Conservation (phyloP, 2,797 vertebrate genomes). For the Crypturellus tataupa region DNA sequence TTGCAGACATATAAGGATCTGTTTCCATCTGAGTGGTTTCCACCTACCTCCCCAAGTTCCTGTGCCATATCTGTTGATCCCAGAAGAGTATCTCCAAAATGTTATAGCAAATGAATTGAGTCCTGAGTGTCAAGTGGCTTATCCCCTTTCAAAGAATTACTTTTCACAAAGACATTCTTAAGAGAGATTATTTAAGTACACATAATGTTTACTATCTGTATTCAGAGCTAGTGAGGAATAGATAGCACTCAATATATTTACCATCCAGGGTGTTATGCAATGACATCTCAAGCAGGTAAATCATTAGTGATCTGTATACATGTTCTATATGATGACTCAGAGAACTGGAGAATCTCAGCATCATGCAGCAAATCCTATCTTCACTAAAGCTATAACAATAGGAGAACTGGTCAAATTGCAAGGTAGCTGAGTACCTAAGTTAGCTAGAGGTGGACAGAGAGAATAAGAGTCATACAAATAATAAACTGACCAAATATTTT, state of each 20-base stretch:
- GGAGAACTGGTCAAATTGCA: conserved; percentile 26
- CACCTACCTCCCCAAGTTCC: neutral
- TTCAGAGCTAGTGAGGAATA: neutral
- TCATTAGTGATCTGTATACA: conserved; percentile 27
- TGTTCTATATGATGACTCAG: neutral
- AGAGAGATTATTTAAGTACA: neutral
- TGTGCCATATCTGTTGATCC: neutral
- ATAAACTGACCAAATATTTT: neutral
- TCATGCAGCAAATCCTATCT: neutral
- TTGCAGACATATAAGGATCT: neutral
- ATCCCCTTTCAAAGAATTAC: neutral
- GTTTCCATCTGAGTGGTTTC: neutral
- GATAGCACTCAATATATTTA: neutral
- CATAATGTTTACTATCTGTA: neutral
- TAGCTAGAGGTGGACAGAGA: neutral
- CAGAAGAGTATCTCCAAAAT: neutral
- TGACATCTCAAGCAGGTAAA: conserved; percentile 3
- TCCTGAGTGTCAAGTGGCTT: neutral
- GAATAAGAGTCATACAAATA: neutral
- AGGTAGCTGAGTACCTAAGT: neutral
- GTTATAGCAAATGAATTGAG: too few relatives aligned
- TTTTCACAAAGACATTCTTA: neutral
- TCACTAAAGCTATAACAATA: neutral
- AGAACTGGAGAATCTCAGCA: conserved; percentile 16
- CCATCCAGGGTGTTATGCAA: neutral